Evolutionary conservation across 1,140 invertebrate genomes (phyloP).

Genomic region (Hestina assimilis): DNA sequence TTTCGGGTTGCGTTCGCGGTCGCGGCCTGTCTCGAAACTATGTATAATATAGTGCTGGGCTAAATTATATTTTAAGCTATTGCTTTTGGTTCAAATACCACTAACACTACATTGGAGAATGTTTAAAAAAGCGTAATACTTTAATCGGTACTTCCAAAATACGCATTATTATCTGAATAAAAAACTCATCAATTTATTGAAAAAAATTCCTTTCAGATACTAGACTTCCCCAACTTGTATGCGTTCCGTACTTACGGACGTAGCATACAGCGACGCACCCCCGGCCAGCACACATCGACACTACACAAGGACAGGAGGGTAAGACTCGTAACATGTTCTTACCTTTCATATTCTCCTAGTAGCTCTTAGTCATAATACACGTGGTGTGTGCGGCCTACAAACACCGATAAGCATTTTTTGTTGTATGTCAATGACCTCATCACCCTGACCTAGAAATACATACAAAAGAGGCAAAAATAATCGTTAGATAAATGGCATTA

Average conservation of each 20-base stretch:
- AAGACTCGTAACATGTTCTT: slow-evolving; percentile 33
- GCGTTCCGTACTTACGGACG: slow-evolving; percentile 75
- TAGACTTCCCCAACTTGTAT: slow-evolving; percentile 77
- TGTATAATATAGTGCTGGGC: too few species aligned
- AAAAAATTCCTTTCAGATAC: slow-evolving; percentile 53
- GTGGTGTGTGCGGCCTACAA: slow-evolving; percentile 37
- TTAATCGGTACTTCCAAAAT: too few species aligned
- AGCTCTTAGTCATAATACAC: slow-evolving; percentile 41
- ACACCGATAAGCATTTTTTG: neutral
- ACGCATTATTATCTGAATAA: too few species aligned
- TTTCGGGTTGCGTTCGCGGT: too few species aligned
- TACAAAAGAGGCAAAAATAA: neutral
- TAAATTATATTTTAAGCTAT: too few species aligned
- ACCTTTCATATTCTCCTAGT: slow-evolving; percentile 47
- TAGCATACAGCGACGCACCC: slow-evolving; percentile 48
- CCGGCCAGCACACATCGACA: slow-evolving; percentile 39
- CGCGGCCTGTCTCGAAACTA: too few species aligned
- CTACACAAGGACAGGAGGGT: slow-evolving; percentile 73
- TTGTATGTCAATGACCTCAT: slow-evolving; percentile 6
- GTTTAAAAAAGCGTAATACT: too few species aligned
- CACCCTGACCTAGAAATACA: neutral
- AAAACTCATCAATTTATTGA: neutral
- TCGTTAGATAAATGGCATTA: too few species aligned
- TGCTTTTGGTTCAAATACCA: slow-evolving; percentile 47
- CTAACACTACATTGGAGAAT: slow-evolving; percentile 36